Evolutionary conservation across 2,797 vertebrate species (phyloP).

Genomic region (Megaceryle alcyon): DNA sequence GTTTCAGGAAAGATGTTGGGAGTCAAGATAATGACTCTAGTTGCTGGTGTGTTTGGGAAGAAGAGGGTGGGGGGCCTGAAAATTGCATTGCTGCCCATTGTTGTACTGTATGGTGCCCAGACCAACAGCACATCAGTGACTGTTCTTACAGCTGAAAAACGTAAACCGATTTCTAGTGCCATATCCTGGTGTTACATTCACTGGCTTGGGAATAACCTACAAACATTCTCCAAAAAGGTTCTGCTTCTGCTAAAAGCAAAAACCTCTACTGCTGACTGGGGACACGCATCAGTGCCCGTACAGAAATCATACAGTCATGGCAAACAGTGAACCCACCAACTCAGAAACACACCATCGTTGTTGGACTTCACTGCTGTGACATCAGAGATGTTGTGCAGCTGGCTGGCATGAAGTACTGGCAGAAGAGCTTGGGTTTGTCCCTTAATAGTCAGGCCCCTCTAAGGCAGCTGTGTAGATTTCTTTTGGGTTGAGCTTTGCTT

Average conservation of each 20-base stretch:
- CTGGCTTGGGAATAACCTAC: not conserved
- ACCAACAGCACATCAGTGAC: not conserved
- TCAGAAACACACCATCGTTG: not conserved
- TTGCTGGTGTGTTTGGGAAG: not conserved
- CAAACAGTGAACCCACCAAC: not conserved
- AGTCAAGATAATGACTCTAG: not conserved
- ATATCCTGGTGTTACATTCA: fast-evolving
- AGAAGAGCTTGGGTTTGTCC: not conserved
- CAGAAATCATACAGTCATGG: not conserved
- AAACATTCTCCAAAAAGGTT: not conserved
- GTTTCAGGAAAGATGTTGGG: not conserved
- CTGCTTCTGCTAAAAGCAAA: not conserved
- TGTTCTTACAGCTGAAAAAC: not conserved
- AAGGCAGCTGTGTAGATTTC: not conserved
- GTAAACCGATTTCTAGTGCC: not conserved
- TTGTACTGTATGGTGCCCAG: fast-evolving
- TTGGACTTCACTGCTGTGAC: not conserved
- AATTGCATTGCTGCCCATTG: not conserved
- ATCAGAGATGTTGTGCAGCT: not conserved
- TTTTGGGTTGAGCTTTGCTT: not conserved
- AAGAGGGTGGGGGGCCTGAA: not conserved
- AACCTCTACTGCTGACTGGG: not conserved
- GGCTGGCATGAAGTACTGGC: not conserved
- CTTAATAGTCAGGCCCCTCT: not conserved
- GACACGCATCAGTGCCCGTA: not conserved